Base-by-base conservation (phyloP, 2,113 vertebrate genomes). In the Rattus rattus region DNA sequence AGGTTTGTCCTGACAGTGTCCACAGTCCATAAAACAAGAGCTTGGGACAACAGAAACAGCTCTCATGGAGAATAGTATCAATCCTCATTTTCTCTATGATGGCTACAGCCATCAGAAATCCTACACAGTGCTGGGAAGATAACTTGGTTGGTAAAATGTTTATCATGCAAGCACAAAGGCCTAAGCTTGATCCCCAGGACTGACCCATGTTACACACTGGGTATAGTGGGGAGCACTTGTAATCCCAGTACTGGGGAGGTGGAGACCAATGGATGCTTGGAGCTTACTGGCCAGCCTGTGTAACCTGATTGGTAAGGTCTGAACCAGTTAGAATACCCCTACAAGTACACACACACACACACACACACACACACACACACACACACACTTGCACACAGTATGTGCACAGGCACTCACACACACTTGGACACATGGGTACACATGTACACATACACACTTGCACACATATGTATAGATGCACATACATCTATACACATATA, bases 21-120 rank as follows among this genome's bases (percentile, higher is more conserved):
- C 36, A 61, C 19, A 1, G 43, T 56, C 47, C 61, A 76, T 26
- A 70, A 11, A 84, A 7, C 87, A n/a, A 75, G 43, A 79, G 69
- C 91, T 4, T n/a, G 24, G 17, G 28, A 14, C 54, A 24, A 30
- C 26, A 14, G 75, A 75, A 91, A n/a, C 30, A 73, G 28, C 85
- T 93, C 72, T 39, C 69, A 13, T 0, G 6, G 69, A 83, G 90
- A 43, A 88, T 0, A 43, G 43, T 43, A 4, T 9, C 63, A 49
- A 69, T 11, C 81, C 80, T 73, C 28, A 26, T 1, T 30, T 67
- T 24, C 30, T 30, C 63, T 16, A 0, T 0, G 0, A 4, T 11
- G 81, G 19, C 67, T 0, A 5, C 22, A 72, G 81, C 14, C 73
- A 72, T 19, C n/a, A 26, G 0, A 59, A 86, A 20, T 20, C 43